These are phyloP conservation scores for Elachura formosa DNA, from an alignment of 2,113 vertebrate species.

Conservation along the genomic window DNA sequence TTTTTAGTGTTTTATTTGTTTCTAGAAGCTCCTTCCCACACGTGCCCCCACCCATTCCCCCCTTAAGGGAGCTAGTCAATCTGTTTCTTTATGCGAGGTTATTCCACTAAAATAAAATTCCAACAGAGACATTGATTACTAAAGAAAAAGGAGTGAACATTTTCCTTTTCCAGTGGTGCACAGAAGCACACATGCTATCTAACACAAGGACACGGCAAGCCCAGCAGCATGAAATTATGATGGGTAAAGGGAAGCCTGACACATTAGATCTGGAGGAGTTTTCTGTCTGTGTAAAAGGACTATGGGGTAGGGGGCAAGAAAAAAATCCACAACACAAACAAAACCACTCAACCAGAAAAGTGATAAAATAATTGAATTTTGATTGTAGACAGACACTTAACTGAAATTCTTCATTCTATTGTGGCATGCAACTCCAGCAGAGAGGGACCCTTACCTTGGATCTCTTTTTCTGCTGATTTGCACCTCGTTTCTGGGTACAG, in stretches of 20 bases:
- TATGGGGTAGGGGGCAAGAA: neutral
- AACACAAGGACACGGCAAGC: neutral
- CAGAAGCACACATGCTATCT: neutral
- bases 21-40: neutral
- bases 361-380: neutral
- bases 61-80: neutral
- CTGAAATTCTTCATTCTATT: neutral
- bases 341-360: neutral
- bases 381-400: neutral
- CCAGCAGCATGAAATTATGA: neutral
- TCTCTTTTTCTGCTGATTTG: slow-evolving; percentile 78
- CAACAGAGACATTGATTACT: neutral
- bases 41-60: neutral
- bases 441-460: slow-evolving; percentile 70
- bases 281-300: neutral
- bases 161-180: neutral
- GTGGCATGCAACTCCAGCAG: neutral
- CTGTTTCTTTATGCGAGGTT: neutral
- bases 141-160: neutral
- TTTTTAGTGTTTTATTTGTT: neutral
- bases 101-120: neutral
- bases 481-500: slow-evolving; percentile 68
- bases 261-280: neutral
- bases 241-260: neutral
- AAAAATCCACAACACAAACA: neutral